A percentile compares a stretch with the other conserved stretches of the same genome.
Evolutionary conservation across 2,113 vertebrate species (phyloP).

Genomic region (Oreochromis tanganicae): DNA sequence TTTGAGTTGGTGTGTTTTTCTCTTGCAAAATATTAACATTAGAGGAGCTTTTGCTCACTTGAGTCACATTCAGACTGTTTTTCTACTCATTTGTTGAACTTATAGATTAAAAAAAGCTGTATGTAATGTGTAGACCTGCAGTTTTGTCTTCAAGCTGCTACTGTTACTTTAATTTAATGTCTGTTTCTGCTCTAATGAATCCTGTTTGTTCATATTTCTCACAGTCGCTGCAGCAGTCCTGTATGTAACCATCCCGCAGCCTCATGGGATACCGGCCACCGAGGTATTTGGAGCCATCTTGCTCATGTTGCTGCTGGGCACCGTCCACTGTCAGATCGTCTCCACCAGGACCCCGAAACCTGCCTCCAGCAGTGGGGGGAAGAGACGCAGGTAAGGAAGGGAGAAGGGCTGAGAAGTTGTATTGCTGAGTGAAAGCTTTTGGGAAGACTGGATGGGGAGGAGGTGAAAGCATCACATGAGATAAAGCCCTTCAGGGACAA

Average conservation of each 20-base stretch:
- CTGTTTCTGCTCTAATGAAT: background rate
- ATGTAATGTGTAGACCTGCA: background rate
- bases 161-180: background rate
- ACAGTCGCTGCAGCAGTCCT: constrained; percentile 85
- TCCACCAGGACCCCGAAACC: constrained; percentile 94
- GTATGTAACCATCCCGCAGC: constrained; percentile 77
- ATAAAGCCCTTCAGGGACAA: background rate
- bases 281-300: constrained; percentile 91
- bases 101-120: background rate
- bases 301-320: constrained; percentile 96
- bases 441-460: background rate
- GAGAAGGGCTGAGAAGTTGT: background rate
- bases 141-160: background rate
- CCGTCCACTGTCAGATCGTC: constrained; percentile 98
- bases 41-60: background rate
- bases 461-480: background rate
- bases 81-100: background rate
- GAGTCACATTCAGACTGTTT: background rate
- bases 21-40: background rate
- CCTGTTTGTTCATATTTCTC: background rate
- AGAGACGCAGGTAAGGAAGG: constrained; percentile 83
- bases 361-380: constrained; percentile 77
- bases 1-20: background rate
- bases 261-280: constrained; percentile 87
- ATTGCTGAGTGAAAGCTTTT: background rate